Evolutionary conservation across 2,888 invertebrate genomes (phyloP), one percentile per base, ranked within the genome.

Genomic region (Eupithecia vulgata): DNA sequence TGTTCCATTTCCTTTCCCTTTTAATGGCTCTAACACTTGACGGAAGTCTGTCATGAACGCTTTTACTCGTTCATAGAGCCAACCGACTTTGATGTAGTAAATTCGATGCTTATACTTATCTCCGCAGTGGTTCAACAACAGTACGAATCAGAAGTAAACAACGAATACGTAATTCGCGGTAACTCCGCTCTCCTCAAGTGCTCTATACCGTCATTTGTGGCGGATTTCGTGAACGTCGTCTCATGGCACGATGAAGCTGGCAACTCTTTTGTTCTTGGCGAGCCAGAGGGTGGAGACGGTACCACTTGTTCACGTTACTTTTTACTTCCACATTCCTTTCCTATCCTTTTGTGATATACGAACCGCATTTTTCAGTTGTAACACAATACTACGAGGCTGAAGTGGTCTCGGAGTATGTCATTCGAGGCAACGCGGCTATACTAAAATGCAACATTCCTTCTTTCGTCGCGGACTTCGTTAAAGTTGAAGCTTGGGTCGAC

Each of bases 61-160:
- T 34, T 59, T 61, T 61, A 34, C 30, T 34, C 30, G 61, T 61
- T 34, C 61, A 34, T 61, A 61, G 15, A 59, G 30, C 17, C 61
- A 34, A 34, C 30, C 37, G 13, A 66, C 15, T 66, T 37, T 25
- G 3, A 52, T 25, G 17, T 21, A 17, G 34, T 34, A 8, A 61
- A 30, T 61, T 61, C 7, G 34, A 71, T 64, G 30, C 13, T 34
- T 68, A 57, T n/a, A 25, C 25, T 72, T 66, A 45, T 69, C 48
- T 86, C 78, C 85, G 76, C 96, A 98, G 98, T 98, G 93, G 98
- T 98, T 85, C 97, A 97, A 88, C 98, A 98, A 90, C 97, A 96
- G 91, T 98, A 98, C 93, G 97, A 98, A 92, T 97, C 97, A 78
- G 98, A 98, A 95, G 98, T 98, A 82, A 98, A 98, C 94, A 97